Conservation (phyloP, 2,113 vertebrate genomes). For the Dicaeum eximium region DNA sequence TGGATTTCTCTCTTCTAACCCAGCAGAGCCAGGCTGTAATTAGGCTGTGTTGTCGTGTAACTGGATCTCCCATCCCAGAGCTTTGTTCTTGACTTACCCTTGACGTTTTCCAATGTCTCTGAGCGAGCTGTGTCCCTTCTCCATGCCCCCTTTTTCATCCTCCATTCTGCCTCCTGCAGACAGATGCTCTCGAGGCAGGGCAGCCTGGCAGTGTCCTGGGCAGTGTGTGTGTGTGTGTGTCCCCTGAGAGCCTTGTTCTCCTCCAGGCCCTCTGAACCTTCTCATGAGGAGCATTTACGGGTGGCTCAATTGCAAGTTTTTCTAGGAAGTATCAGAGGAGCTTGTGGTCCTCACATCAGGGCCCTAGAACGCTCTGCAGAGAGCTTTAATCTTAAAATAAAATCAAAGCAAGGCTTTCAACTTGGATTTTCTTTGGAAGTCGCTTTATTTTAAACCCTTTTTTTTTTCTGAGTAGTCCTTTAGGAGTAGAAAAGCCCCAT, state of each 20-base stretch:
- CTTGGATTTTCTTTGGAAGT: background rate
- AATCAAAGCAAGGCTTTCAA: background rate
- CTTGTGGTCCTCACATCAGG: background rate
- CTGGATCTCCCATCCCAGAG: background rate
- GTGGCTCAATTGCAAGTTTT: background rate
- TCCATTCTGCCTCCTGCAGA: background rate
- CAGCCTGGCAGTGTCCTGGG: background rate
- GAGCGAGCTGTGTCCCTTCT: accelerated
- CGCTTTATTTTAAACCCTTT: background rate
- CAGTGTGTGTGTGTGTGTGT: background rate
- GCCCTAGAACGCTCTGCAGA: background rate
- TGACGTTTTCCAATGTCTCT: background rate
- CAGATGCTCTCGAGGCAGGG: background rate
- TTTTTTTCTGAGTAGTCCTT: background rate
- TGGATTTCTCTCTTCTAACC: background rate
- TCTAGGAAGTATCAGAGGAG: background rate
- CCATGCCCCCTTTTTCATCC: background rate
- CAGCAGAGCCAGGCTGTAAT: background rate
- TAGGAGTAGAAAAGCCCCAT: background rate
- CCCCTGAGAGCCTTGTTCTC: background rate
- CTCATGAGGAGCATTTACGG: background rate
- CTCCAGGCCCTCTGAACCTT: background rate
- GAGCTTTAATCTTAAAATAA: background rate
- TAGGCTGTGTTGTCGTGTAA: background rate
- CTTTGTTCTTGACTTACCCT: conserved; percentile 35